These are phyloP conservation scores for Orthonevra nobilis DNA, from an alignment of 2,888 invertebrate genomes.

Conservation along the genomic window DNA sequence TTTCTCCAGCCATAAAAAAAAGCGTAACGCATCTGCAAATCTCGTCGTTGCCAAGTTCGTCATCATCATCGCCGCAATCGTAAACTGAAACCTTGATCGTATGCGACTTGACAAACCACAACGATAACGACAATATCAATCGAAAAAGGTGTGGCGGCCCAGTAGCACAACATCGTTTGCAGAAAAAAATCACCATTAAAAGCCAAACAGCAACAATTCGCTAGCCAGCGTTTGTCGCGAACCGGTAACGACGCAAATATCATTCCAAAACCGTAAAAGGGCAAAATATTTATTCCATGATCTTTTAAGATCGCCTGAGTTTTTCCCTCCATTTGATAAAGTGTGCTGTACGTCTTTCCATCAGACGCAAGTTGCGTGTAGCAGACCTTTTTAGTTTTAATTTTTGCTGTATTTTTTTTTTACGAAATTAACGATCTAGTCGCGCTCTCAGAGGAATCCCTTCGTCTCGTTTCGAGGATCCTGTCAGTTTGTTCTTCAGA, in stretches of 20 bases:
- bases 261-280: slow-evolving; percentile 60
- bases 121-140: slow-evolving; percentile 29
- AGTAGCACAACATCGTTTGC: slow-evolving; percentile 29
- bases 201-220: slow-evolving; percentile 2
- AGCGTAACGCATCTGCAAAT: slow-evolving; percentile 32
- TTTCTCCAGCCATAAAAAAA: slow-evolving; percentile 56
- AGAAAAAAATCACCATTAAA: slow-evolving; percentile 29
- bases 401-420: not conserved
- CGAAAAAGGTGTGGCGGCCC: slow-evolving; percentile 62
- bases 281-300: slow-evolving; percentile 66
- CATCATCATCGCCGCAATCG: slow-evolving; percentile 13
- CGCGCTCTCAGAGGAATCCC: not conserved
- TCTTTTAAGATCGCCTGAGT: slow-evolving; percentile 39
- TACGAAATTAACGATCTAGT: slow-evolving; percentile 43
- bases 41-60: slow-evolving; percentile 52
- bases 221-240: too few relatives aligned
- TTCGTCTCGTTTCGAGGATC: slow-evolving; percentile 12
- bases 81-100: slow-evolving; percentile 54
- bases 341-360: too few relatives aligned
- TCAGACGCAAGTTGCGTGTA: slow-evolving; percentile 18
- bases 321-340: slow-evolving; percentile 50
- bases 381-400: slow-evolving; percentile 33
- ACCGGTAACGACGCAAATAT: slow-evolving; percentile 52
- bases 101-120: slow-evolving; percentile 11
- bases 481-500: slow-evolving; percentile 44